Evolutionary conservation across 2,888 invertebrate genomes (phyloP).

Genomic region (Petrolisthes manimaculis): DNA sequence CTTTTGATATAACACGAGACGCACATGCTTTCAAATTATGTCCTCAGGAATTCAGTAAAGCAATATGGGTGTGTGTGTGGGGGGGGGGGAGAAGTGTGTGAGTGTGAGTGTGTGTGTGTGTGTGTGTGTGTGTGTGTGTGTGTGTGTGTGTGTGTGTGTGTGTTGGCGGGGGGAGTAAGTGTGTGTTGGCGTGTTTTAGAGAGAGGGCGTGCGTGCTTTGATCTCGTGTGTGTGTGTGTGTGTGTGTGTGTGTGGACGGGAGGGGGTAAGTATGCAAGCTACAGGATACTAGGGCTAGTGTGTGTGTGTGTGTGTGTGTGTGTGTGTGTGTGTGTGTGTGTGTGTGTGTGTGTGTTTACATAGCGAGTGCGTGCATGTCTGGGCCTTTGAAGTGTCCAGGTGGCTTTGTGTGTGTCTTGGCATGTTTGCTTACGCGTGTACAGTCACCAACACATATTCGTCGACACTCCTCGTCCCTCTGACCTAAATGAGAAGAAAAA

Average conservation of each 20-base stretch:
- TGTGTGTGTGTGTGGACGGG: not conserved
- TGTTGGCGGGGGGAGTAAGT: not conserved
- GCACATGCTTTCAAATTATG: conserved; percentile 4
- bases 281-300: not conserved
- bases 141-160: too few relatives aligned
- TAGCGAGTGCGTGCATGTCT: not conserved
- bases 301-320: conserved; percentile 1
- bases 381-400: not conserved
- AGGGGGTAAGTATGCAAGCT: not conserved
- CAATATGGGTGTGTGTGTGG: conserved; percentile 1
- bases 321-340: conserved; percentile 1
- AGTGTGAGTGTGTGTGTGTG: too few relatives aligned
- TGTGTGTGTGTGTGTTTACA: not conserved
- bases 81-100: too few relatives aligned
- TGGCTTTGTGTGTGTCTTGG: not conserved
- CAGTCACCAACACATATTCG: too few relatives aligned
- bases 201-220: conserved; percentile 3
- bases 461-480: too few relatives aligned
- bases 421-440: conserved; percentile 5
- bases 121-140: too few relatives aligned
- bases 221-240: conserved; percentile 18
- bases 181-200: not conserved
- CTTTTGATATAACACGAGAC: conserved; percentile 3
- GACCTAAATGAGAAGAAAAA: too few relatives aligned
- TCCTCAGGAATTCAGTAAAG: conserved; percentile 15